Evolutionary conservation across 2,888 invertebrate species (phyloP).

Genomic region (Entomobrya proxima): DNA sequence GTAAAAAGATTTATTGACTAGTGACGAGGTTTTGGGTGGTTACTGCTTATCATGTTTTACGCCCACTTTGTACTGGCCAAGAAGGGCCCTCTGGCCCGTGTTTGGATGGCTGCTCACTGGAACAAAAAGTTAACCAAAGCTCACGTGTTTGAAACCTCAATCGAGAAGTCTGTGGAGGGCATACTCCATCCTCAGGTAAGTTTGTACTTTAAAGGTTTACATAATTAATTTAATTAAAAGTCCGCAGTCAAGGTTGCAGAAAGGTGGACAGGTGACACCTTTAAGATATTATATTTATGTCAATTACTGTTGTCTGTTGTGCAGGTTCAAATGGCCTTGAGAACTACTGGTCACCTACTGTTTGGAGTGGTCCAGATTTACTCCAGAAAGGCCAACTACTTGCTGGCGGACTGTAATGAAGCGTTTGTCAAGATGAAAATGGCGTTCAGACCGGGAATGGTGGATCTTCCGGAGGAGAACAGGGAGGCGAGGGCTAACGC

Average conservation of each 20-base stretch:
- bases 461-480: conserved; percentile 97
- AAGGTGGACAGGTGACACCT: too few relatives aligned
- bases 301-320: conserved; percentile 65
- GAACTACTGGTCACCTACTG: conserved; percentile 99
- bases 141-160: conserved; percentile 99
- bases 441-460: conserved; percentile 98
- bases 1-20: too few relatives aligned
- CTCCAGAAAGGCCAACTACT: conserved; percentile 98
- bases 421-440: conserved; percentile 99
- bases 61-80: conserved; percentile 99
- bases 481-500: conserved; percentile 98
- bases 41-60: conserved; percentile 99
- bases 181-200: conserved; percentile 97
- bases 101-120: conserved; percentile 99
- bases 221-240: too few relatives aligned
- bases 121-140: conserved; percentile 99
- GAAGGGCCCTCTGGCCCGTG: conserved; percentile 98
- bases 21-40: too few relatives aligned
- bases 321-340: conserved; percentile 96
- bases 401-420: conserved; percentile 99
- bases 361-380: conserved; percentile 99
- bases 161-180: conserved; percentile 99
- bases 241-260: too few relatives aligned
- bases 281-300: too few relatives aligned
- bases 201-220: too few relatives aligned